These are phyloP conservation scores for Silurus glanis DNA, from an alignment of 2,113 vertebrate genomes.

Conservation along the genomic window DNA sequence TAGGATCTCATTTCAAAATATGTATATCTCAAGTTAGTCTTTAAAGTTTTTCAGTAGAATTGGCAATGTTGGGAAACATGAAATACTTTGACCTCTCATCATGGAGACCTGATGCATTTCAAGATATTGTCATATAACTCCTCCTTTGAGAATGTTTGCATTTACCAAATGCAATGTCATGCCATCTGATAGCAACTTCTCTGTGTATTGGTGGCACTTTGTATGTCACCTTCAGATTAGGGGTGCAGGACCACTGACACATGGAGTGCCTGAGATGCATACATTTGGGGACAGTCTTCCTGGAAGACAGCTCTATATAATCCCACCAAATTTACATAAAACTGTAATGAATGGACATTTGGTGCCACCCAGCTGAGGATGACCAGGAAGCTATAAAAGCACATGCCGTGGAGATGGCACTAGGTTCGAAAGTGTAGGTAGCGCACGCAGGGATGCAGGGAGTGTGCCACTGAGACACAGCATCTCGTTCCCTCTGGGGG, in stretches of 20 bases:
- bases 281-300: neutral
- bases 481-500: too few species aligned
- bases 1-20: neutral
- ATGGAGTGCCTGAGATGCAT: neutral
- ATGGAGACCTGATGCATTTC: neutral
- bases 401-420: too few species aligned
- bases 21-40: neutral
- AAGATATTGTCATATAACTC: neutral
- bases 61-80: neutral
- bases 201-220: neutral
- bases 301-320: neutral
- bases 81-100: neutral
- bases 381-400: too few species aligned
- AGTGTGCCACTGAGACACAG: neutral
- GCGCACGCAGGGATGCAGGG: too few species aligned
- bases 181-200: neutral
- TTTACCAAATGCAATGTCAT: neutral
- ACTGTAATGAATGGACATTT: too few species aligned
- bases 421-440: too few species aligned
- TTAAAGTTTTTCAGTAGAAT: neutral
- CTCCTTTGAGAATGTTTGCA: neutral
- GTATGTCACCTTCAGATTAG: neutral
- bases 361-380: too few species aligned
- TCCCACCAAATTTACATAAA: neutral
- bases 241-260: neutral